phyloP scores from a whole-genome alignment of 64 coral and sea anemone genomes.

The Astreopora myriophthalma region DNA sequence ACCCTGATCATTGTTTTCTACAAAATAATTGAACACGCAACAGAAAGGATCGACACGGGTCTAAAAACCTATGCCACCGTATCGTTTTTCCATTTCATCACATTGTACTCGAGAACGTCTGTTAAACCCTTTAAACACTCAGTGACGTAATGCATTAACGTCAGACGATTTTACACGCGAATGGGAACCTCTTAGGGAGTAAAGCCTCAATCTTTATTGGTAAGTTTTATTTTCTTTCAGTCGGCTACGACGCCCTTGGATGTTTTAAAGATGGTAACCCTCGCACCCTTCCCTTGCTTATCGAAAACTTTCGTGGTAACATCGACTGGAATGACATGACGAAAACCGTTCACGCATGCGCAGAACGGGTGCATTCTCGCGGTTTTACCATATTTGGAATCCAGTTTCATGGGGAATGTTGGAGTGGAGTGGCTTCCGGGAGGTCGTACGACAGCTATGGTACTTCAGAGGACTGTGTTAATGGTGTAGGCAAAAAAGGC shows the following conservation, averaged over 20 bases:
- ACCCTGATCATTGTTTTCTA: too few relatives aligned
- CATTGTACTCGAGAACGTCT: too few relatives aligned
- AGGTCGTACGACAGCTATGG: constrained; percentile 24
- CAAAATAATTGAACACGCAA: too few relatives aligned
- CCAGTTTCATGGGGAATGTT: constrained; percentile 58
- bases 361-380: not conserved
- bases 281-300: not conserved
- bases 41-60: too few relatives aligned
- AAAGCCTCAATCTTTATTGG: too few relatives aligned
- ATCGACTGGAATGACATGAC: constrained; percentile 50
- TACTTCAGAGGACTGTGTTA: constrained; percentile 22
- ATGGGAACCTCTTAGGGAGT: too few relatives aligned
- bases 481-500: not conserved
- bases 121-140: too few relatives aligned
- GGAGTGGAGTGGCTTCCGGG: constrained; percentile 20
- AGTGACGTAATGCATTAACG: too few relatives aligned
- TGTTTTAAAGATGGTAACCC: constrained; percentile 48
- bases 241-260: constrained; percentile 11
- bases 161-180: too few relatives aligned
- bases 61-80: too few relatives aligned
- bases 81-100: too few relatives aligned
- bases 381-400: constrained; percentile 45
- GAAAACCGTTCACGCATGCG: constrained; percentile 26
- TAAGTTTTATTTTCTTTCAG: constrained; percentile 22
- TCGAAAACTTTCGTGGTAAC: not conserved